A percentile compares a stretch with the other conserved stretches of the same genome.
Evolutionary conservation across 2,797 vertebrate genomes (phyloP).

Genomic region (Diceros bicornis): DNA sequence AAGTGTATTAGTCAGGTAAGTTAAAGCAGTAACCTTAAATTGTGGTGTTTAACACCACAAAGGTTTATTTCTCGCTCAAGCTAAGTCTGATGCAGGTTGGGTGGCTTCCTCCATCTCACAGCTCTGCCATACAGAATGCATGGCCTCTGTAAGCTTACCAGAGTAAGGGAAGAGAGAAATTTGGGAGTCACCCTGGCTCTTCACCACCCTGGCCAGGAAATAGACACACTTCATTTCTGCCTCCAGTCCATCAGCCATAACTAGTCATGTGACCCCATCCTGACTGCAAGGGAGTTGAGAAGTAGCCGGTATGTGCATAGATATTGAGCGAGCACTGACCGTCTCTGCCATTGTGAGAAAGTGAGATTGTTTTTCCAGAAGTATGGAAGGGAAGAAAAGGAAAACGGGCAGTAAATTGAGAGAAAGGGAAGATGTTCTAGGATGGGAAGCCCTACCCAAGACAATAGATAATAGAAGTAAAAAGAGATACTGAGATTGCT

Average conservation of each 20-base stretch:
- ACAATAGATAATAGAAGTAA: not conserved
- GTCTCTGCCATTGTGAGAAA: not conserved
- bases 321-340: not conserved
- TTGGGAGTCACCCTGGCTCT: not conserved
- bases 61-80: not conserved
- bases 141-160: not conserved
- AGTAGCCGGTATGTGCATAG: too few species aligned
- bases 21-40: not conserved
- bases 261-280: not conserved
- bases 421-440: not conserved
- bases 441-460: not conserved
- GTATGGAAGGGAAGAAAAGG: not conserved
- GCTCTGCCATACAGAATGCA: not conserved
- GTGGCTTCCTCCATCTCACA: not conserved
- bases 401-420: not conserved
- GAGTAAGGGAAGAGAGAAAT: not conserved
- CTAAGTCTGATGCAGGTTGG: not conserved
- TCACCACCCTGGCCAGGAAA: not conserved
- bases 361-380: not conserved
- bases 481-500: not conserved
- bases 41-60: not conserved
- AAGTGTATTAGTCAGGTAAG: not conserved
- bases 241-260: not conserved
- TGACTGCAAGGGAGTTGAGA: not conserved
- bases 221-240: not conserved